Evolutionary conservation across 2,888 invertebrate genomes (phyloP), one percentile per base, ranked within the genome.

Genomic region (Cataglyphis albicans): DNA sequence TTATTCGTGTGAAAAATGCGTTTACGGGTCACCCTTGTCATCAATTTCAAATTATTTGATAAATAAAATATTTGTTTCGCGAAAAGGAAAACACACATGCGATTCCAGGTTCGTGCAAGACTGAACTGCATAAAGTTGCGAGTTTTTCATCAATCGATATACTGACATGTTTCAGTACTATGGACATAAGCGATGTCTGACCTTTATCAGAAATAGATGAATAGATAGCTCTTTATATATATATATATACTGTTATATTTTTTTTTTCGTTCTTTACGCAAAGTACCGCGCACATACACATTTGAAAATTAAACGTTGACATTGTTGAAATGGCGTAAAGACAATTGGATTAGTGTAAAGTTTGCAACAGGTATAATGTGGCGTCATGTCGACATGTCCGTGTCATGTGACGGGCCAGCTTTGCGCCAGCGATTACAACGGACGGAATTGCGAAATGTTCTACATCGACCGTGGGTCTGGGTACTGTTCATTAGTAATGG

Each of bases 311-410:
- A 70, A 35, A 35, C 32, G 12, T 9, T 35, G 7, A 3, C 25
- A 7, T 44, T 21, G 21, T 18, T 57, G 57, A n/a, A 25, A 12
- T 38, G 55, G 44, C 25, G 18, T 44, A 41, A 81, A 83, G 57
- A 55, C 59, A 48, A 41, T 67, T 72, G 48, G 74, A 67, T 70
- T 57, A 41, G 70, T 80, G 81, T 65, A 80, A 88, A 88, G 80
- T 84, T 89, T 64, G 89, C 89, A 89, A 89, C 89, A 89, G 89
- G 89, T 89, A 87, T 70, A 89, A 87, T 80, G 83, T 68, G 74
- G 61, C 81, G 72, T 65, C 81, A 63, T 35, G 67, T 73, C 70
- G 59, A 59, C 80, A 75, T 82, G 86, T 84, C 81, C 72, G 70
- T 55, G 78, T 64, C 72, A 73, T 78, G 83, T 84, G 84, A 86